Base-by-base conservation (phyloP, 2,113 vertebrate genomes). In the Dipodomys ordii region DNA sequence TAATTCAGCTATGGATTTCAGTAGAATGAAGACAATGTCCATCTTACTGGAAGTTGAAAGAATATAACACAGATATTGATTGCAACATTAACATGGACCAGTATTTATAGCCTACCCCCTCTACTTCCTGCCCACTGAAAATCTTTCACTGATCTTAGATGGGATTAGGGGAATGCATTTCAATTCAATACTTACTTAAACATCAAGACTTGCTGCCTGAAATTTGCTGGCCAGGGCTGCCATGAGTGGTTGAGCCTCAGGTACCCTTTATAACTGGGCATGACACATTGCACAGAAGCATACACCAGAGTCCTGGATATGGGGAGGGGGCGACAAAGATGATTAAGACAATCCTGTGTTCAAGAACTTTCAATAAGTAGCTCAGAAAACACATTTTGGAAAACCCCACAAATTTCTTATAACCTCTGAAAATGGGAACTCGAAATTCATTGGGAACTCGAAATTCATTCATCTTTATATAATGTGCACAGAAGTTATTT, bases 1-100 rank as follows among this genome's bases (percentile, higher is more conserved):
- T 83, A 65, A 82, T 13, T 74, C 44, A 30, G 12, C 30, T 20
- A 19, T 10, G 6, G 10, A 30, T 80, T 74, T 92, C 35, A 76
- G n/a, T 23, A 71, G 80, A 95, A 83, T 20, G 64, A 93, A 93
- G 68, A 49, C 49, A 9, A 49, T 49, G 16, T 69, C n/a, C 27
- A 15, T 74, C 22, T 82, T 73, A 62, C 79, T 46, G 5, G 2
- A 32, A 28, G 15, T 27, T 28, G 39, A 85, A 65, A 65, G 72
- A 25, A 28, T 39, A 5, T 4, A 35, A 15, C 12, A 49, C 12
- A n/a, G 27, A 60, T 27, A 65, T 46, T 81, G 3, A 15, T 44
- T 1, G 27, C 25, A 65, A 39, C 23, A 57, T 15, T 57, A 49
- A 67, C 2, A 30, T 30, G 27, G 71, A 6, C 39, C 15, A 27